Conservation (phyloP, 2,797 vertebrate genomes). For the Myotis myotis region DNA sequence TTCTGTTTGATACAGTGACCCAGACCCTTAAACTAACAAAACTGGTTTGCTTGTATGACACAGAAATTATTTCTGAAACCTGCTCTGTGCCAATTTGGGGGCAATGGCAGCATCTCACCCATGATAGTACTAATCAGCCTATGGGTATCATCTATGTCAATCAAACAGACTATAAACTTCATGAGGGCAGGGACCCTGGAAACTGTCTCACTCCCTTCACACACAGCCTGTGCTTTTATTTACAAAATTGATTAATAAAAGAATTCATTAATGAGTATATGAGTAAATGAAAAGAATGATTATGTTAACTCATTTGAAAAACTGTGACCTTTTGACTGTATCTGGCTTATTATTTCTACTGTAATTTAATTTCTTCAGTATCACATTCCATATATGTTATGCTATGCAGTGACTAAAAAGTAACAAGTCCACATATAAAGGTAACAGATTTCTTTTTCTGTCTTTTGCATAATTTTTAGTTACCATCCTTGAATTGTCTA, state of each 20-base stretch:
- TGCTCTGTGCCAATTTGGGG: not conserved
- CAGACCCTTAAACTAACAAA: not conserved
- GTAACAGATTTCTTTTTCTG: not conserved
- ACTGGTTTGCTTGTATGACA: not conserved
- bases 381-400: not conserved
- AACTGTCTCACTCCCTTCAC: not conserved
- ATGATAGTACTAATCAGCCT: fast-evolving
- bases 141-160: not conserved
- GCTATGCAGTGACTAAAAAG: not conserved
- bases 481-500: not conserved
- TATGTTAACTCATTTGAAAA: not conserved
- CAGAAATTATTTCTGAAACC: not conserved
- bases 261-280: not conserved
- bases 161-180: not conserved
- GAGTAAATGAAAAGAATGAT: not conserved
- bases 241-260: not conserved
- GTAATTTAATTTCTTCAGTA: not conserved
- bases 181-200: not conserved
- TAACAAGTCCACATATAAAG: not conserved
- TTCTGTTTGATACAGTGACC: conserved; percentile 18
- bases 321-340: not conserved
- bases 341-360: not conserved
- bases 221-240: not conserved
- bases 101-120: not conserved
- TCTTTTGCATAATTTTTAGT: not conserved